Conservation (phyloP, 2,797 vertebrate species). For the Tamandua tetradactyla region DNA sequence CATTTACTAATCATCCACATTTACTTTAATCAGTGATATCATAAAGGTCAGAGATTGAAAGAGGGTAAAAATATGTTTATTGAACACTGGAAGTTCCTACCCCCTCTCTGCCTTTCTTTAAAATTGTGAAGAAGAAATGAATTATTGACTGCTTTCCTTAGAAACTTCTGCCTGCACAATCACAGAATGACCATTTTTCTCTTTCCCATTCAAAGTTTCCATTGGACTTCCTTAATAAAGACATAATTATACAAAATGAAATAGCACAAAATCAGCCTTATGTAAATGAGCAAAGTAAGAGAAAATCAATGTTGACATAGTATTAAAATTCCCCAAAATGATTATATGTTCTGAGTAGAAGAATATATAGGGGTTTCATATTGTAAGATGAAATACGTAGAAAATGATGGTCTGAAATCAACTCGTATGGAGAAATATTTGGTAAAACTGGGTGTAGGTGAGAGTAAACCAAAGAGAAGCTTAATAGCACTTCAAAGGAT, state of each 20-base stretch:
- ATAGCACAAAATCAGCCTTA: conserved; percentile 62
- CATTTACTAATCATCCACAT: background rate
- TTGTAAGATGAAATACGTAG: background rate
- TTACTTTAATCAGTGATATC: background rate
- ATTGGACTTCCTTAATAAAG: conserved; percentile 45
- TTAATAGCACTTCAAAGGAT: background rate
- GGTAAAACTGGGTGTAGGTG: background rate
- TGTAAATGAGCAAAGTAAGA: conserved; percentile 60
- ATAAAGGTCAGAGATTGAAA: background rate
- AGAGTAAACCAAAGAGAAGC: background rate
- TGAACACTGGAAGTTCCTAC: background rate
- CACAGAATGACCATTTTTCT: conserved; percentile 53
- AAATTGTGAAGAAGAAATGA: conserved; percentile 6
- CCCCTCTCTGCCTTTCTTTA: conserved; percentile 1
- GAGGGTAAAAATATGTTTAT: background rate
- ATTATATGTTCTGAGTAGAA: background rate
- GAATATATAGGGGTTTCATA: background rate
- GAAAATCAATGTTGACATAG: background rate
- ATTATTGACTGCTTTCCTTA: background rate
- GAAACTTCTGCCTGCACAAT: conserved; percentile 45
- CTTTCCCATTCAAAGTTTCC: conserved; percentile 54
- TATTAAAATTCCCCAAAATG: background rate
- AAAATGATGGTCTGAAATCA: background rate
- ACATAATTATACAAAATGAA: conserved; percentile 32
- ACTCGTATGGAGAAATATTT: background rate